Base-by-base conservation (phyloP, 2,113 vertebrate genomes). In the Beaufortia kweichowensis region DNA sequence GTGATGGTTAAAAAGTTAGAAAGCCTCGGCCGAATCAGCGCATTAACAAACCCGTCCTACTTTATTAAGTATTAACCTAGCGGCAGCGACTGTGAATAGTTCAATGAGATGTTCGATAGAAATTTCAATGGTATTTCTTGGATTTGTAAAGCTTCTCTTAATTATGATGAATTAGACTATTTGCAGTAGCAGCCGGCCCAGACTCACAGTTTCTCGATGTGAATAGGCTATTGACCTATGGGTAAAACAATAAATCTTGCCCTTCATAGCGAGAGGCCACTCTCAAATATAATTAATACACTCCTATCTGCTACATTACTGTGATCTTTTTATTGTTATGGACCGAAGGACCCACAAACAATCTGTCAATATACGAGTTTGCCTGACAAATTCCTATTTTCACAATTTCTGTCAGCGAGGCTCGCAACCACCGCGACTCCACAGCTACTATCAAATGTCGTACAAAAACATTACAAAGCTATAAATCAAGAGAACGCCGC, bases 151-250 rank as follows among this genome's bases (percentile, higher is more conserved):
- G 78, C 60, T 60, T n/a, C 26, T 61, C 66, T 67, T 84, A 85
- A 83, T 83, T 83, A 81, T 83, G 79, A 85, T 81, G 74, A 83
- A 85, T 83, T 77, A 75, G 60, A 75, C 59, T 60, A 74, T 83
- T 83, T 73, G 57, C 63, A 76, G 77, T 74, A 63, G 65, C 24
- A 65, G 74, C 59, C 78, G 35, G 64, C 65, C 53, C 55, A 71
- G 63, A 77, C 55, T 80, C 75, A 82, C 43, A 72, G 75, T 68
- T 57, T 69, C 69, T 75, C 78, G 78, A 82, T 82, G 78, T 75
- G 78, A 80, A 82, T 70, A 62, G 81, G 75, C 74, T 84, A 84
- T 84, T 84, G 83, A 82, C 78, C 77, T 80, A 78, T 75, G 70
- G 83, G 77, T 75, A 82, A 76, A 78, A 82, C 80, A 72, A 84